A percentile compares a stretch with the other conserved stretches of the same genome.
Evolutionary conservation across 2,113 vertebrate species (phyloP).

Genomic region (Cochlearius cochlearius): DNA sequence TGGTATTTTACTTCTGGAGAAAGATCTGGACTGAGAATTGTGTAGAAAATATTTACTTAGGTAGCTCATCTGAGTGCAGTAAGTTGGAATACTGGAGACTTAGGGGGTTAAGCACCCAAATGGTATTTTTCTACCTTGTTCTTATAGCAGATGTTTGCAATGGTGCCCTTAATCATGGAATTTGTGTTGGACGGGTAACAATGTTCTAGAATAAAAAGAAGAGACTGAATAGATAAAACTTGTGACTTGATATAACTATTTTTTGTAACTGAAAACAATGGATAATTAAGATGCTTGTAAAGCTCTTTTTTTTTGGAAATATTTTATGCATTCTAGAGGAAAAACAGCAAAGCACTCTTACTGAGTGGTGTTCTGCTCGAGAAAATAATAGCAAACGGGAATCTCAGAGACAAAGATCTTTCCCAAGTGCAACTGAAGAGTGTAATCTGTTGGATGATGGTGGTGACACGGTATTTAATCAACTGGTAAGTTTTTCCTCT

Average conservation of each 20-base stretch:
- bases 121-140: background rate
- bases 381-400: constrained; percentile 63
- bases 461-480: constrained; percentile 74
- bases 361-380: constrained; percentile 83
- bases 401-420: constrained; percentile 58
- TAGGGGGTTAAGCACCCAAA: background rate
- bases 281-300: background rate
- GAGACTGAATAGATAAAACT: background rate
- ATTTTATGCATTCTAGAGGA: constrained; percentile 74
- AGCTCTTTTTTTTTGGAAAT: background rate
- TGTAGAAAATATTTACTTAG: background rate
- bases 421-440: constrained; percentile 65
- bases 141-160: background rate
- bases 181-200: background rate
- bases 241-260: rapidly evolving
- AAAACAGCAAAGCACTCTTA: constrained; percentile 81
- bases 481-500: constrained; percentile 72
- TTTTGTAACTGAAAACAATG: background rate
- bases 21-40: background rate
- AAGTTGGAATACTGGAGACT: background rate
- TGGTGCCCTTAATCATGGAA: background rate
- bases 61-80: background rate
- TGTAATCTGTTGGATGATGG: constrained; percentile 70
- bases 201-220: background rate
- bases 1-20: background rate